Conservation (phyloP, 1,140 invertebrate species). For the Adoxophyes honmai region DNA sequence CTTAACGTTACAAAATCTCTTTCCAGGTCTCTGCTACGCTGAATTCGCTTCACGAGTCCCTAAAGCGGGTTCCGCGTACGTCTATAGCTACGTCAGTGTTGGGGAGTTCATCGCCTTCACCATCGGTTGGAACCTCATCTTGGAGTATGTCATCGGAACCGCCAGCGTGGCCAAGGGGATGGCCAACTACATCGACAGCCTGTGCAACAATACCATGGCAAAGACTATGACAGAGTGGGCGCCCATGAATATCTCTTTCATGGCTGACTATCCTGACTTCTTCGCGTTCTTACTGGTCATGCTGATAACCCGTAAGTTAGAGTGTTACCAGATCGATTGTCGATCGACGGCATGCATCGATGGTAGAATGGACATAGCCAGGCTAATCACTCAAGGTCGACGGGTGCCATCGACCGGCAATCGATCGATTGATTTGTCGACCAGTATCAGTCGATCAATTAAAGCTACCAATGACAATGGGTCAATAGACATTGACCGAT, state of each 20-base stretch:
- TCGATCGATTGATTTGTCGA: too few species aligned
- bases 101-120: constrained; percentile 89
- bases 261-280: constrained; percentile 91
- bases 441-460: too few species aligned
- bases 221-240: constrained; percentile 81
- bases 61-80: constrained; percentile 90
- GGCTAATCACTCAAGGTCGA: too few species aligned
- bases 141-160: constrained; percentile 90
- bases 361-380: too few species aligned
- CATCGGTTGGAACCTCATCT: constrained; percentile 93
- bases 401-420: too few species aligned
- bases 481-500: too few species aligned
- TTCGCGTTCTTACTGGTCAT: constrained; percentile 85
- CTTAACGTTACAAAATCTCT: too few species aligned
- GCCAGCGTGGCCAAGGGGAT: constrained; percentile 95
- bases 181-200: constrained; percentile 91
- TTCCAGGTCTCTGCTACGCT: constrained; percentile 87
- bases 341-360: too few species aligned
- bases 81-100: constrained; percentile 93
- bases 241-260: constrained; percentile 84
- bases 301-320: constrained; percentile 77
- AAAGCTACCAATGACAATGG: too few species aligned
- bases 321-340: too few species aligned
- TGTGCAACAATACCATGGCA: constrained; percentile 86
- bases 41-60: constrained; percentile 93